Conservation (phyloP, 2,113 vertebrate genomes). For the Phalacrocorax aristotelis region DNA sequence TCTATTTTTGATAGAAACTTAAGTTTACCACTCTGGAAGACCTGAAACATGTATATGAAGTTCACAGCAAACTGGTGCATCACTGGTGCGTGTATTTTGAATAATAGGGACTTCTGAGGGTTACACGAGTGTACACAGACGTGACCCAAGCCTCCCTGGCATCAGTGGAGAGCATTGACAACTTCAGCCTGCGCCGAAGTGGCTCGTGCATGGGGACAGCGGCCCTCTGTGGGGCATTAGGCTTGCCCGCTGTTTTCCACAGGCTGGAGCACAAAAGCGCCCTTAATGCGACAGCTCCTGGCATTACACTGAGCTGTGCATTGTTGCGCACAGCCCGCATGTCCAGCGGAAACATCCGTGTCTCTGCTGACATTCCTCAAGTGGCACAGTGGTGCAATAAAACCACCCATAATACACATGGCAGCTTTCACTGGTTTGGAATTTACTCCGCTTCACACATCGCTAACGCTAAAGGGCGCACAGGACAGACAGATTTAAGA, state of each 20-base stretch:
- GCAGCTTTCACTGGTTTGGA: rapidly evolving
- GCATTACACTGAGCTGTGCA: rapidly evolving
- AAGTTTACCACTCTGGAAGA: rapidly evolving
- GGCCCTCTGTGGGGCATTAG: background rate
- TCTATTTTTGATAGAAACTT: too few relatives aligned
- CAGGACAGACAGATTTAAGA: background rate
- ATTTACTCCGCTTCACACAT: background rate
- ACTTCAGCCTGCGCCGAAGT: background rate
- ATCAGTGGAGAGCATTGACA: background rate
- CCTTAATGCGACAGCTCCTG: background rate
- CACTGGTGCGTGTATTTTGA: background rate
- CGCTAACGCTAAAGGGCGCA: background rate
- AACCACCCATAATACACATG: background rate
- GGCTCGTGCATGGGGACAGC: background rate
- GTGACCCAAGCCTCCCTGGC: rapidly evolving
- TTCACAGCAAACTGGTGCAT: rapidly evolving
- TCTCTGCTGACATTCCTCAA: rapidly evolving
- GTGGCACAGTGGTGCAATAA: rapidly evolving
- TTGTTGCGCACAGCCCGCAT: background rate
- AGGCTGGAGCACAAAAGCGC: background rate
- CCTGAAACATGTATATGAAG: background rate
- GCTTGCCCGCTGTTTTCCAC: background rate
- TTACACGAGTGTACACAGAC: rapidly evolving
- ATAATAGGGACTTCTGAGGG: rapidly evolving
- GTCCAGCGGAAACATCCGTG: background rate